phyloP scores from a whole-genome alignment of 2,113 vertebrate species.

The Phasianus colchicus region DNA sequence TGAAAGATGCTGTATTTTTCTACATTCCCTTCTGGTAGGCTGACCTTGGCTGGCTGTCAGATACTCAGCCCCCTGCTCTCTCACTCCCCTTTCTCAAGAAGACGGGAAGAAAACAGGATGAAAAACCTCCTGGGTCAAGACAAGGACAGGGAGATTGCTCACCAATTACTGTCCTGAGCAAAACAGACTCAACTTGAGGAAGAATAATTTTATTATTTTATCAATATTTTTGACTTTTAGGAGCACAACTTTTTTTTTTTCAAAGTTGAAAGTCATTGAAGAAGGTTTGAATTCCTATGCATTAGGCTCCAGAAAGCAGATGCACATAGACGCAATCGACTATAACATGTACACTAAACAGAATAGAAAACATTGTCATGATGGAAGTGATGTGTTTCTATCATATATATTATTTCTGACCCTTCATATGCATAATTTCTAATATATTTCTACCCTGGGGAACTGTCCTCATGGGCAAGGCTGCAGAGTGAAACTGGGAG shows the following conservation, averaged over 20 bases:
- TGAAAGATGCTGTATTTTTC: not conserved
- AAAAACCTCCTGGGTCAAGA: not conserved
- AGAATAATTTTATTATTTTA: not conserved
- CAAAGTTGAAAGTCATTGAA: not conserved
- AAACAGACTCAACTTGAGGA: not conserved
- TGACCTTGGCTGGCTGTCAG: not conserved
- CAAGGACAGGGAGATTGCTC: not conserved
- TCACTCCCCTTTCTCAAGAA: not conserved
- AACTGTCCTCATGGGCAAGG: no score
- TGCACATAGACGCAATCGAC: not conserved
- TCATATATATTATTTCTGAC: no score
- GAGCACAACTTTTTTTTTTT: not conserved
- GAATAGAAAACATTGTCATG: not conserved
- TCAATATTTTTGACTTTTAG: not conserved
- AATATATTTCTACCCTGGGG: no score
- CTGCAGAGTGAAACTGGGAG: no score
- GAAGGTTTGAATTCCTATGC: not conserved
- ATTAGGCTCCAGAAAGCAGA: not conserved
- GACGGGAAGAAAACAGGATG: not conserved
- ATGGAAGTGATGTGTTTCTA: not conserved
- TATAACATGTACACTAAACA: not conserved
- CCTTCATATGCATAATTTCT: no score
- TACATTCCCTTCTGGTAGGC: not conserved
- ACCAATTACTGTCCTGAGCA: not conserved
- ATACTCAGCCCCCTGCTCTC: not conserved